Evolutionary conservation across 2,797 vertebrate species (phyloP).

Genomic region (Morelia viridis): DNA sequence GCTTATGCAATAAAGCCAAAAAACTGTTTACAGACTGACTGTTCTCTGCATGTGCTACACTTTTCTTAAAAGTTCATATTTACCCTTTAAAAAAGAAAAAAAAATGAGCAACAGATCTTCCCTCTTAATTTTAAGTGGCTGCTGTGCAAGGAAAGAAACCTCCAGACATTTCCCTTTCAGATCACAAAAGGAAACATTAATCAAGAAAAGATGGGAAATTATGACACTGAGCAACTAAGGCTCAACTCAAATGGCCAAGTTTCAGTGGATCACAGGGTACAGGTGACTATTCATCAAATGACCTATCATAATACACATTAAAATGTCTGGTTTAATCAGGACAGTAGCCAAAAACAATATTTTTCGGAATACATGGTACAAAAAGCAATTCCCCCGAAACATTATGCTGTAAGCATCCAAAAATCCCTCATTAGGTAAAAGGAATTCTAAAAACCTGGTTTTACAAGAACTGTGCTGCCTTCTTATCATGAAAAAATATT

Average conservation of each 20-base stretch:
- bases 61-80: constrained; percentile 43
- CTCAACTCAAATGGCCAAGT: constrained; percentile 69
- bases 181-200: constrained; percentile 78
- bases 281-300: constrained; percentile 83
- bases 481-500: constrained; percentile 20
- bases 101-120: constrained; percentile 35
- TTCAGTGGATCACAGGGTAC: constrained; percentile 72
- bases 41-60: constrained; percentile 7
- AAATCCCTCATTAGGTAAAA: constrained; percentile 49
- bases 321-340: constrained; percentile 79
- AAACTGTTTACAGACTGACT: constrained; percentile 25
- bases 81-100: constrained; percentile 42
- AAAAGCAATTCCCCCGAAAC: constrained; percentile 73
- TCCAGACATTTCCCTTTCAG: constrained; percentile 71
- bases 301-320: constrained; percentile 78
- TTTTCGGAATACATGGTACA: constrained; percentile 72
- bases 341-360: constrained; percentile 80
- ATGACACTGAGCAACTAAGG: constrained; percentile 73
- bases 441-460: constrained; percentile 48
- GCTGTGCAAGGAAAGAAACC: constrained; percentile 61
- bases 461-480: constrained; percentile 29
- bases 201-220: constrained; percentile 80
- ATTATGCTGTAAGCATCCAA: constrained; percentile 37
- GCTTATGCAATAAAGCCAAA: constrained; percentile 21
- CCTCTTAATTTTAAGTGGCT: constrained; percentile 51